Evolutionary conservation across 2,888 invertebrate genomes (phyloP).

Genomic region (Entomobrya multifasciata): DNA sequence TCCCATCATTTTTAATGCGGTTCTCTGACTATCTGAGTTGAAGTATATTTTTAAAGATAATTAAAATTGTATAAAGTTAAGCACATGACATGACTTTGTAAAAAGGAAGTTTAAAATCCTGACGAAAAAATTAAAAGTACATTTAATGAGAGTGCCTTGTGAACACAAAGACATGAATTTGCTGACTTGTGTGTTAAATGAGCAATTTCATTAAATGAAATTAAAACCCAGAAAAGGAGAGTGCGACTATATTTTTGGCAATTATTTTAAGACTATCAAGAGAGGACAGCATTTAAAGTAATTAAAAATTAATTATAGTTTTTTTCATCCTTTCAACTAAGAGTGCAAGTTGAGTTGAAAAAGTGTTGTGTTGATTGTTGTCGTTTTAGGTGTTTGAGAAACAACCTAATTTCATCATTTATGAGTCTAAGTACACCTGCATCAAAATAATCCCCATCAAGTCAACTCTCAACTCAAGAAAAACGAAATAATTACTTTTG

Average conservation of each 20-base stretch:
- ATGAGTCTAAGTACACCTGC: background rate
- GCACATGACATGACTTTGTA: background rate
- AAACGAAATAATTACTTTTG: slow-evolving; percentile 23
- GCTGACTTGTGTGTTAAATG: slow-evolving; percentile 2
- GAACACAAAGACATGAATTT: too few relatives aligned
- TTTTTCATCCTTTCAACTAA: background rate
- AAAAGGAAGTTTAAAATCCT: slow-evolving; percentile 25
- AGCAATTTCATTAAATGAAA: background rate
- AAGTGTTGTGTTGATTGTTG: background rate
- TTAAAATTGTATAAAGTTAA: background rate
- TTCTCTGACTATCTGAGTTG: background rate
- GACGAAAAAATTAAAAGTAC: background rate
- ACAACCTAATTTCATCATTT: slow-evolving; percentile 18
- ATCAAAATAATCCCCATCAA: too few relatives aligned
- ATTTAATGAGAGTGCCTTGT: background rate
- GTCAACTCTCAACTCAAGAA: slow-evolving; percentile 4
- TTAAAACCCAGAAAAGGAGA: slow-evolving; percentile 3
- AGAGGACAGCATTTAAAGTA: background rate
- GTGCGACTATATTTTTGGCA: slow-evolving; percentile 23
- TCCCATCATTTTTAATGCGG: slow-evolving; percentile 11
- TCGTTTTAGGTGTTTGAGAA: slow-evolving; percentile 4
- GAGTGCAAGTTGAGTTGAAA: too few relatives aligned
- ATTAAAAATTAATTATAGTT: slow-evolving; percentile 22
- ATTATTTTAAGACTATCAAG: slow-evolving; percentile 29
- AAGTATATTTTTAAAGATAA: background rate